Conservation (phyloP, 2,888 invertebrate species). For the Tenthredo livida region DNA sequence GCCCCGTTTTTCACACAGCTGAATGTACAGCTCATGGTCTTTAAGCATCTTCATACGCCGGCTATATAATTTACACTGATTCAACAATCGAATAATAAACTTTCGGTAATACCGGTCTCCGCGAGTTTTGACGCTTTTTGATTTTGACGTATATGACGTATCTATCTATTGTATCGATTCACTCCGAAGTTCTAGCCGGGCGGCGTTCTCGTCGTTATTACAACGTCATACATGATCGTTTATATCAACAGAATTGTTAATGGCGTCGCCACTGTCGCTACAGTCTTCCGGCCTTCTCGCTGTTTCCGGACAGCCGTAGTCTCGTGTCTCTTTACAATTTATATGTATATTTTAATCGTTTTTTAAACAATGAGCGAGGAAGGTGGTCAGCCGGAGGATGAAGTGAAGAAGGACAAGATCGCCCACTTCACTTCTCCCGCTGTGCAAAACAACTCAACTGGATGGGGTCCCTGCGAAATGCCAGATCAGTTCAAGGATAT, state of each 20-base stretch:
- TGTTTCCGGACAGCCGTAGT: slow-evolving; percentile 56
- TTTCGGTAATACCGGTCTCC: neutral
- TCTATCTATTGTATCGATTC: slow-evolving; percentile 15
- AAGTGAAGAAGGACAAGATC: slow-evolving; percentile 79
- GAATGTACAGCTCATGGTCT: slow-evolving; percentile 69
- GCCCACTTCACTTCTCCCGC: slow-evolving; percentile 86
- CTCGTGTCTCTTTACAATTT: slow-evolving; percentile 48
- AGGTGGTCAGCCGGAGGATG: slow-evolving; percentile 57
- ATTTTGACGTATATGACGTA: slow-evolving; percentile 59
- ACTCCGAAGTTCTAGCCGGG: neutral
- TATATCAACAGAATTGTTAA: neutral
- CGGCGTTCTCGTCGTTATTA: neutral
- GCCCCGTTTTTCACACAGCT: slow-evolving; percentile 68
- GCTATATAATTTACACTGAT: slow-evolving; percentile 33
- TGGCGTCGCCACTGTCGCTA: slow-evolving; percentile 10
- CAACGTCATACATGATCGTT: neutral
- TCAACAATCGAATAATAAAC: slow-evolving; percentile 27
- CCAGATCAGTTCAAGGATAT: slow-evolving; percentile 97
- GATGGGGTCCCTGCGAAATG: slow-evolving; percentile 98
- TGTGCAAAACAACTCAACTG: slow-evolving; percentile 91
- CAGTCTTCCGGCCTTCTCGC: slow-evolving; percentile 58
- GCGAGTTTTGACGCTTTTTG: slow-evolving; percentile 53
- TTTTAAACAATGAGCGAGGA: slow-evolving; percentile 62
- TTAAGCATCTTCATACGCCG: slow-evolving; percentile 63
- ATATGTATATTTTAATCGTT: slow-evolving; percentile 47